Evolutionary conservation across 2,797 vertebrate genomes (phyloP), one percentile per base, ranked within the genome.

Genomic region (Paratrypauchen microcephalus): DNA sequence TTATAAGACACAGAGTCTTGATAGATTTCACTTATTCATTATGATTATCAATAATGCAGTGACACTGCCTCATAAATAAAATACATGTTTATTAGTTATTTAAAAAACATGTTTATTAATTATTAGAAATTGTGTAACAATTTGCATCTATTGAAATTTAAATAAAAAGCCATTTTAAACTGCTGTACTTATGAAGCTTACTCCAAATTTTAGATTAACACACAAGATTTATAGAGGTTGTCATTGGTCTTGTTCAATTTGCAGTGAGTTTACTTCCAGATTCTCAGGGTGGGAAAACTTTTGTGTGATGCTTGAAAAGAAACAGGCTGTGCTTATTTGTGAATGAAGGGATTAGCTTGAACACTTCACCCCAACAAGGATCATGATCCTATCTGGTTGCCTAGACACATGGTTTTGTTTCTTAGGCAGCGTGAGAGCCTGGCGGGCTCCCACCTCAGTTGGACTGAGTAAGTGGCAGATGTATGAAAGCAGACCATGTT

Each of bases 321-420:
- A 95, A 95, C 88, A 94, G 87, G 94, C 93, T 93, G 94, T 92
- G 92, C 93, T 94, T 94, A 92, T 94, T 95, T 94, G 93, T 95
- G 90, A 94, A 95, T 95, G 94, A 93, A 95, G 91, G 90, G 95
- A 96, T 96, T 96, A 96, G 94, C 86, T 90, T 80, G 92, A 92
- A 95, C 95, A 95, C 96, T 95, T 96, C 94, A 95, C 93, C 94
- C 73, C 61, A 81, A 90, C 94, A 94, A 95, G 95, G 95, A 92
- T 92, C 94, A 90, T 93, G 92, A 95, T 95, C 93, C 94, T 94
- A 95, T 94, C 93, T 93, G 92, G 95, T 96, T 95, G 94, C 94
- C 91, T 87, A 88, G 95, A 94, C 93, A 92, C 83, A 82, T 80
- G 80, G 83, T 88, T 91, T 88, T 90, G 86, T 90, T 86, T 88